Evolutionary conservation across 2,888 invertebrate genomes (phyloP).

Genomic region (Cryptocheilus praepositus): DNA sequence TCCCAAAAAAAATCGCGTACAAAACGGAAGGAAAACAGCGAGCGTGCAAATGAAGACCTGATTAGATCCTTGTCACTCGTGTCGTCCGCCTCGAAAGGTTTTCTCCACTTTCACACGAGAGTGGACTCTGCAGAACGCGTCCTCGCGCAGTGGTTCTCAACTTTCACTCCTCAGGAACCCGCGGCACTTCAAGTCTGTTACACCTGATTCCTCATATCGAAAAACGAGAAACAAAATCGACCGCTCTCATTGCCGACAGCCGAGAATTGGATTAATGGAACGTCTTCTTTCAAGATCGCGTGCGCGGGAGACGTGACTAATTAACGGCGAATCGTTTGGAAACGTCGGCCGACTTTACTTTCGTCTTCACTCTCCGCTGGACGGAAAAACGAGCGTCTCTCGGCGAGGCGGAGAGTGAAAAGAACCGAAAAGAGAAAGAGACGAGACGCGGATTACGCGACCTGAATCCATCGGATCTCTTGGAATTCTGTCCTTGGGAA

Average conservation of each 20-base stretch:
- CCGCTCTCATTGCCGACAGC: no score
- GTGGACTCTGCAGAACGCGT: slow-evolving; percentile 8
- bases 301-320: not conserved
- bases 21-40: not conserved
- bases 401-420: no score
- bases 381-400: no score
- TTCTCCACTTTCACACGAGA: slow-evolving; percentile 64
- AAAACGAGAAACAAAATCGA: no score
- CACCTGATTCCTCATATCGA: no score
- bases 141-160: not conserved
- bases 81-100: slow-evolving; percentile 50
- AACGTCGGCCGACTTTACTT: no score
- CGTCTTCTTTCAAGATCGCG: not conserved
- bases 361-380: no score
- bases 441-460: no score
- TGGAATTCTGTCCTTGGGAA: slow-evolving; percentile 33
- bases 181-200: no score
- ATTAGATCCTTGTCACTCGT: slow-evolving; percentile 43
- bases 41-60: not conserved
- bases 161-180: not conserved
- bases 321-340: not conserved
- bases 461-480: not conserved
- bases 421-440: not conserved
- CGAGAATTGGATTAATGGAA: slow-evolving; percentile 2
- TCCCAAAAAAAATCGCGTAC: not conserved